A percentile compares a stretch with the other conserved stretches of the same genome.
These are phyloP conservation scores for Sebastiscus albofasciatus DNA, from an alignment of 2,797 vertebrate genomes.

Conservation along the genomic window DNA sequence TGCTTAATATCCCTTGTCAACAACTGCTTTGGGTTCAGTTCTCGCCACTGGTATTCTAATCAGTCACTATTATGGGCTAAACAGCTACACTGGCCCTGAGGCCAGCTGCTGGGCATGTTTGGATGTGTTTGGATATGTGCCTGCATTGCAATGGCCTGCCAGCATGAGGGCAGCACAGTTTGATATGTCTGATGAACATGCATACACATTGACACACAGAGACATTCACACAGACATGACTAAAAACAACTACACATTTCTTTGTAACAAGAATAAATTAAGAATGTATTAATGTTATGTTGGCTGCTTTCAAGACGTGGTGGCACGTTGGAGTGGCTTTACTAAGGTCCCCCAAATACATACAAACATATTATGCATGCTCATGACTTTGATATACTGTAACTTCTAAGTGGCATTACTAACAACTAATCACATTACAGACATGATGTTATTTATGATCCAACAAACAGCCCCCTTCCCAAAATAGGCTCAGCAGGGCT, in stretches of 20 bases:
- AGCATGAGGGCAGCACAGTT: slow-evolving; percentile 59
- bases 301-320: slow-evolving; percentile 33
- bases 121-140: slow-evolving; percentile 63
- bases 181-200: slow-evolving; percentile 47
- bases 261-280: slow-evolving; percentile 34
- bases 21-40: slow-evolving; percentile 74
- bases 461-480: neutral
- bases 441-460: neutral
- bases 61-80: slow-evolving; percentile 71
- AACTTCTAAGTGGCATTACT: neutral
- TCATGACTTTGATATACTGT: neutral
- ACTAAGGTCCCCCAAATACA: neutral
- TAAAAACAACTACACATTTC: slow-evolving; percentile 5
- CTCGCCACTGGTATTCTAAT: slow-evolving; percentile 72
- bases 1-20: slow-evolving; percentile 77
- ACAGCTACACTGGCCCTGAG: slow-evolving; percentile 57
- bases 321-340: slow-evolving; percentile 24
- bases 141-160: slow-evolving; percentile 61
- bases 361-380: neutral
- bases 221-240: neutral
- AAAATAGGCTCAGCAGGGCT: neutral
- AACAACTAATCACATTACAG: neutral
- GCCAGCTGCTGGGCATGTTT: slow-evolving; percentile 68
- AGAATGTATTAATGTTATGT: slow-evolving; percentile 39
- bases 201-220: slow-evolving; percentile 11